Evolutionary conservation across 2,113 vertebrate species (phyloP).

Genomic region (Anolis carolinensis): DNA sequence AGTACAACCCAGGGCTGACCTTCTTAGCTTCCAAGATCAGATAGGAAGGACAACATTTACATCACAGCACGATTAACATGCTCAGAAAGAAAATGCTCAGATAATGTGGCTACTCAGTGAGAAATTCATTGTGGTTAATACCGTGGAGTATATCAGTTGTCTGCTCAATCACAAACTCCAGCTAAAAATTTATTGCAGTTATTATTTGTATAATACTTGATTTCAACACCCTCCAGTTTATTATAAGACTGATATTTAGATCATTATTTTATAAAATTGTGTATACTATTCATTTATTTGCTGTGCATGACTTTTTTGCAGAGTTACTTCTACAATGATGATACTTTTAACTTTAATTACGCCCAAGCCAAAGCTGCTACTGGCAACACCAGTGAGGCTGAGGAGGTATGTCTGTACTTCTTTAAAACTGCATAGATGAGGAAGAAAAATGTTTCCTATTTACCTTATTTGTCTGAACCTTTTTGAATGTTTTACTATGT

Average conservation of each 20-base stretch:
- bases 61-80: conserved; percentile 47
- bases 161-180: conserved; percentile 39
- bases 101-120: background rate
- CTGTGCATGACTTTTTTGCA: conserved; percentile 71
- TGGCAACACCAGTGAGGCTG: conserved; percentile 91
- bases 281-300: background rate
- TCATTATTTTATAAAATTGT: too few relatives aligned
- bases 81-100: background rate
- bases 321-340: conserved; percentile 96
- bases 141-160: conserved; percentile 52
- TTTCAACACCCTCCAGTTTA: conserved; percentile 14
- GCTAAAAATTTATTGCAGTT: conserved; percentile 51
- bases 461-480: background rate
- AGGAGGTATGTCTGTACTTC: conserved; percentile 83
- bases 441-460: conserved; percentile 11
- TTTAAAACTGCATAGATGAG: conserved; percentile 24
- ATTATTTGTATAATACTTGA: conserved; percentile 46
- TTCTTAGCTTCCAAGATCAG: too few relatives aligned
- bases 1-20: too few relatives aligned
- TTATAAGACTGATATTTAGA: too few relatives aligned
- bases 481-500: background rate
- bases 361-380: conserved; percentile 95
- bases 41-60: too few relatives aligned
- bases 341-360: conserved; percentile 98
- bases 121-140: conserved; percentile 30